Evolutionary conservation across 2,797 vertebrate species (phyloP), one percentile per base, ranked within the genome.

Genomic region (Gorsachius magnificus): DNA sequence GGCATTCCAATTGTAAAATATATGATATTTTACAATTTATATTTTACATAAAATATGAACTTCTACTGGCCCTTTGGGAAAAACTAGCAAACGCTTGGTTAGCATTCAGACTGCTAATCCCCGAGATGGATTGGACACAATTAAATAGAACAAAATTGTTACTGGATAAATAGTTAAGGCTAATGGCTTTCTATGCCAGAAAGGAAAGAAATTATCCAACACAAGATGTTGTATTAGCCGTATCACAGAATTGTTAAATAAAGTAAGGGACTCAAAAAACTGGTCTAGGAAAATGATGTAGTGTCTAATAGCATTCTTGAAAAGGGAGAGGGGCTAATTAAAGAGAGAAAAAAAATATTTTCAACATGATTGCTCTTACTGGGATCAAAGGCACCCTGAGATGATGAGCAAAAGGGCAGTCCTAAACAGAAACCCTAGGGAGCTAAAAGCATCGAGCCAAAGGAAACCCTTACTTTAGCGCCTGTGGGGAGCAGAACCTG

Each of bases 91-190:
- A 89, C 71, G 51, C 61, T 80, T 68, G 50, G 74, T 89, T 89
- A 94, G 33, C 57, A 65, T 79, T 90, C 87, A 89, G 22, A 51
- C 33, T 90, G 68, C 41, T 94, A 95, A 95, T 94, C 76, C 64
- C 54, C 68, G 79, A 92, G 95, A 96, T 89, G 74, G 85, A 96
- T 87, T 93, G 86, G 82, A 48, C 77, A 91, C 82, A 70, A 92
- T 96, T 96, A 96, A 94, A 90, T 17, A 74, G 93, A 92, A 95
- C 45, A 93, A 95, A 95, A 95, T 89, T 83, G 65, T 89, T 92
- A 80, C 86, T 78, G 84, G 95, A 93, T 91, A 95, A 96, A 96
- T 84, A 96, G 87, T 93, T 84, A 93, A 83, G 81, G 89, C 82
- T 93, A 97, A 97, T 96, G 86, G 46, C 48, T 90, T 94, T 51